Conservation (phyloP, 2,113 vertebrate species). For the Crotalus helleri region DNA sequence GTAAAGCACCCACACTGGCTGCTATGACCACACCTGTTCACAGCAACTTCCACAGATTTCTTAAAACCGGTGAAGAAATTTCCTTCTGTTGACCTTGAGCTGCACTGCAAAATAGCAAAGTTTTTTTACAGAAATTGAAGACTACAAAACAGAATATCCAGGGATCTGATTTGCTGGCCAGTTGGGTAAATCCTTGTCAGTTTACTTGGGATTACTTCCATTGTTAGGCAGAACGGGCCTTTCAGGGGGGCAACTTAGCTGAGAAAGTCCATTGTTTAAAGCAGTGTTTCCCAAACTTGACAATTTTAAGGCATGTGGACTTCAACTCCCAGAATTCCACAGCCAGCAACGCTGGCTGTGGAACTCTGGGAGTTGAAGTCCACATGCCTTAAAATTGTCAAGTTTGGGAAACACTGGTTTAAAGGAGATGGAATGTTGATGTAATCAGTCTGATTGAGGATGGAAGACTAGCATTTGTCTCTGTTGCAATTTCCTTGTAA, state of each 20-base stretch:
- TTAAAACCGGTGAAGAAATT: neutral
- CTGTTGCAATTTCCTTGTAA: neutral
- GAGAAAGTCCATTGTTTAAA: neutral
- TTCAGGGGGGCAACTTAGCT: neutral
- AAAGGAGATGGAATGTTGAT: neutral
- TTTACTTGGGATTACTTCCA: neutral
- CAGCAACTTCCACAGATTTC: neutral
- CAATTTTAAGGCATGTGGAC: no score
- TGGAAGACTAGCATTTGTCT: neutral
- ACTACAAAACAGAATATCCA: neutral
- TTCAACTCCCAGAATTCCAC: no score
- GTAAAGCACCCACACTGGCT: neutral
- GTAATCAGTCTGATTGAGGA: neutral
- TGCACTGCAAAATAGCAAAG: neutral
- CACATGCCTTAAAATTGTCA: no score
- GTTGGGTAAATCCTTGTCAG: neutral
- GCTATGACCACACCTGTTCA: neutral
- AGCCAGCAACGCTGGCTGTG: no score
- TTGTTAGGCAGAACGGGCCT: neutral
- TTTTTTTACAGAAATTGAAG: neutral
- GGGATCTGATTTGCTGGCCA: neutral
- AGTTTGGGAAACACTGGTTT: neutral
- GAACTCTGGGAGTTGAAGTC: no score
- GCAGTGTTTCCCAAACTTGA: neutral
- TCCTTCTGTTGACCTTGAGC: neutral